phyloP scores from a whole-genome alignment of 2,113 vertebrate genomes.

The Meles meles region DNA sequence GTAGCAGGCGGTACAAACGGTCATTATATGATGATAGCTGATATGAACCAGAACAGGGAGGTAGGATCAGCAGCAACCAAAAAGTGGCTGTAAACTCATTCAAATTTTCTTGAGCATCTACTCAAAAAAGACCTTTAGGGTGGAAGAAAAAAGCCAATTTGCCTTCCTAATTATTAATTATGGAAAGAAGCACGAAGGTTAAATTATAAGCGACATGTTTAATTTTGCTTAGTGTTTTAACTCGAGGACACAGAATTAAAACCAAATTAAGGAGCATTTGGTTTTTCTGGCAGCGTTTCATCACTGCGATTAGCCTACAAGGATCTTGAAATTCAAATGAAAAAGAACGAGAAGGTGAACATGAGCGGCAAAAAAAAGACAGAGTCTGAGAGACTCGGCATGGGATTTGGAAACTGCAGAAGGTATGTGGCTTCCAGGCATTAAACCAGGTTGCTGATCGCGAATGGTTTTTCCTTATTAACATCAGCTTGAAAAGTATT shows the following conservation, averaged over 20 bases:
- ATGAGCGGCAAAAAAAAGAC: constrained; percentile 86
- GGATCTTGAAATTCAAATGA: constrained; percentile 90
- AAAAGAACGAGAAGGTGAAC: constrained; percentile 84
- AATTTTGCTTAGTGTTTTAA: background rate
- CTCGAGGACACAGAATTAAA: too few relatives aligned
- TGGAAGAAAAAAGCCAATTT: rapidly evolving
- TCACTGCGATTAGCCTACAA: constrained; percentile 91
- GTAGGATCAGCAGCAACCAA: background rate
- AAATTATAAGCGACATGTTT: background rate
- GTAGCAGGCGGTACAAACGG: background rate
- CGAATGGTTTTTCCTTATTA: rapidly evolving
- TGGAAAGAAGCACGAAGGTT: background rate
- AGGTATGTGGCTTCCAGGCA: constrained; percentile 66
- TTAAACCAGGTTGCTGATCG: rapidly evolving
- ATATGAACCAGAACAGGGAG: background rate
- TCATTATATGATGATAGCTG: background rate
- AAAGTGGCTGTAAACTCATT: background rate
- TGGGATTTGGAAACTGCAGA: constrained; percentile 88
- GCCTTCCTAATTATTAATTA: background rate
- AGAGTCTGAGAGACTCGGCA: constrained; percentile 93
- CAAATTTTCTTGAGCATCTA: background rate
- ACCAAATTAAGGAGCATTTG: background rate
- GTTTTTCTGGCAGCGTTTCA: constrained; percentile 79
- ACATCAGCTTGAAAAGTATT: rapidly evolving
- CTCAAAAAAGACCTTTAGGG: background rate